Conservation (phyloP, 2,888 invertebrate species). For the Psylliodes chrysocephalus region DNA sequence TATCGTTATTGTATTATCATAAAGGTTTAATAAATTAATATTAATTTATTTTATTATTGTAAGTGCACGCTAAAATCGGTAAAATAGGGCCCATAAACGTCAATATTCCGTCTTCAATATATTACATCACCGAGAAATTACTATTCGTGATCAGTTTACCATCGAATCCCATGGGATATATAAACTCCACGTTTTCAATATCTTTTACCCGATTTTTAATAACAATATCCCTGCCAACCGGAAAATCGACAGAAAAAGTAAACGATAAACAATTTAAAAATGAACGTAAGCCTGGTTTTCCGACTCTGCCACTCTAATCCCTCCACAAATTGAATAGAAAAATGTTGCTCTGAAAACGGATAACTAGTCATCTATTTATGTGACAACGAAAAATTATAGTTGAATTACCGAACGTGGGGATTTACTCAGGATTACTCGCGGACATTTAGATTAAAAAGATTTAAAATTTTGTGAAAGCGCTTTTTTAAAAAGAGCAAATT, state of each 20-base stretch:
- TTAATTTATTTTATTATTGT: too few relatives aligned
- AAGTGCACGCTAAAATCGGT: too few relatives aligned
- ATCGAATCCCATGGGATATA: neutral
- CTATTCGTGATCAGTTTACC: too few relatives aligned
- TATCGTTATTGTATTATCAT: too few relatives aligned
- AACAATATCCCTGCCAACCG: neutral
- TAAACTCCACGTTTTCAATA: neutral
- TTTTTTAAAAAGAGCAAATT: too few relatives aligned
- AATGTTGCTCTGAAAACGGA: neutral
- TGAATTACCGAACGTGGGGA: neutral
- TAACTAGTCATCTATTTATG: neutral
- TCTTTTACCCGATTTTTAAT: neutral
- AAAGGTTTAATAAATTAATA: too few relatives aligned
- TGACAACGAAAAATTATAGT: neutral
- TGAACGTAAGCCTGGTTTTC: neutral
- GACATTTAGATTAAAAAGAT: neutral
- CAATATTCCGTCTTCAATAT: too few relatives aligned
- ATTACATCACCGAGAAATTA: too few relatives aligned
- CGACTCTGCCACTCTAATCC: neutral
- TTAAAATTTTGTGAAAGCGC: too few relatives aligned
- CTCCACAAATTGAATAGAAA: neutral
- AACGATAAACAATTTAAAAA: neutral
- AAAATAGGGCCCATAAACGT: too few relatives aligned
- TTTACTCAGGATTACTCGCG: neutral
- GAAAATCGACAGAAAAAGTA: neutral